These are phyloP conservation scores for Drosophila helvetica DNA, from an alignment of 2,888 invertebrate species.

Conservation along the genomic window DNA sequence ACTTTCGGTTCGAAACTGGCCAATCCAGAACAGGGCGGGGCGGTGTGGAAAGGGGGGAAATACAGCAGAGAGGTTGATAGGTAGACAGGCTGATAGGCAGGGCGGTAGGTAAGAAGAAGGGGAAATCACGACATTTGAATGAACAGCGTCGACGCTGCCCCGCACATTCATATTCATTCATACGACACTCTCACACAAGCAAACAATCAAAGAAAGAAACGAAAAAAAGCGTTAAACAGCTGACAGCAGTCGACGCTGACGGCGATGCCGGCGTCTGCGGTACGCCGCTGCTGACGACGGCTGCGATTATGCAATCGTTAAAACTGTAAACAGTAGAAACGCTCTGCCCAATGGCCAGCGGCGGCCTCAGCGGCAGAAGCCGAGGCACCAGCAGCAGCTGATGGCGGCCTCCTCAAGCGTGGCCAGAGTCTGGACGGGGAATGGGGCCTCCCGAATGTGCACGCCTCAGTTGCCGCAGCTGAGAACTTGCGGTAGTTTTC, in stretches of 20 bases:
- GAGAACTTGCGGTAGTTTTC: slow-evolving; percentile 16
- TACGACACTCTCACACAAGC: not conserved
- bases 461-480: slow-evolving; percentile 45
- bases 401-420: slow-evolving; percentile 27
- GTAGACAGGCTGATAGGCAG: slow-evolving; percentile 1
- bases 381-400: slow-evolving; percentile 4
- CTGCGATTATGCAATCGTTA: slow-evolving; percentile 35
- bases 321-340: slow-evolving; percentile 36
- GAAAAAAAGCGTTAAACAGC: slow-evolving; percentile 42
- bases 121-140: slow-evolving; percentile 36
- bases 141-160: slow-evolving; percentile 15
- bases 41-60: not conserved
- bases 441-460: slow-evolving; percentile 33
- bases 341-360: slow-evolving; percentile 36
- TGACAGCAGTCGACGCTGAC: slow-evolving; percentile 24
- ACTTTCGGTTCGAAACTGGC: slow-evolving; percentile 57
- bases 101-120: not conserved
- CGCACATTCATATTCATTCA: slow-evolving; percentile 17
- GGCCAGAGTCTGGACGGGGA: slow-evolving; percentile 26
- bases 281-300: slow-evolving; percentile 5
- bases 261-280: not conserved
- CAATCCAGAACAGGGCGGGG: slow-evolving; percentile 7
- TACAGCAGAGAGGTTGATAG: not conserved
- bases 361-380: slow-evolving; percentile 17
- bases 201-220: slow-evolving; percentile 6